These are phyloP conservation scores for Papilio elwesi DNA, from an alignment of 2,888 invertebrate species.

Conservation along the genomic window DNA sequence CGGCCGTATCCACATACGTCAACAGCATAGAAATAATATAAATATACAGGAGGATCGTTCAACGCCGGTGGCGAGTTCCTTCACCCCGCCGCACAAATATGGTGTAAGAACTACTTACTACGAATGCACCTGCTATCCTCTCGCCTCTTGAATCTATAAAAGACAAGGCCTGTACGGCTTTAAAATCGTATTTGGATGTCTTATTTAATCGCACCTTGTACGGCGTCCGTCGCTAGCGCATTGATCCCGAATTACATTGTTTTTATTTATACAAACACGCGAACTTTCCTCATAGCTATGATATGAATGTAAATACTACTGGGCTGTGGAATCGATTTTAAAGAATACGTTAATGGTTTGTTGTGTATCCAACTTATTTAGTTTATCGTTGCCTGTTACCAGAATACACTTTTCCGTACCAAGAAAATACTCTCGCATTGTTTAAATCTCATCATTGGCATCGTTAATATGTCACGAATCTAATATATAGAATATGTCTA, in stretches of 20 bases:
- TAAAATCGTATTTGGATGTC: slow-evolving; percentile 40
- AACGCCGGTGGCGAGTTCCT: slow-evolving; percentile 33
- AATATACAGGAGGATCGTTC: slow-evolving; percentile 17
- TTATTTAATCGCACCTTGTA: slow-evolving; percentile 38
- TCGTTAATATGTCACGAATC: too few relatives aligned
- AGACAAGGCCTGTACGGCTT: slow-evolving; percentile 33
- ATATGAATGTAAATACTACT: background rate
- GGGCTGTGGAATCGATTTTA: background rate
- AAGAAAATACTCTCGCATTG: too few relatives aligned
- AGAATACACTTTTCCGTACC: too few relatives aligned
- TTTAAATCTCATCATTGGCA: too few relatives aligned
- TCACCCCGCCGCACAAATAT: slow-evolving; percentile 36
- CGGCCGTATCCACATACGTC: slow-evolving; percentile 12
- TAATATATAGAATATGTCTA: too few relatives aligned
- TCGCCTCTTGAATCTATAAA: slow-evolving; percentile 36
- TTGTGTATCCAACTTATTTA: too few relatives aligned
- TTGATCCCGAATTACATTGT: slow-evolving; percentile 38
- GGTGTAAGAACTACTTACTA: slow-evolving; percentile 30
- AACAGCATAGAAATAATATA: slow-evolving; percentile 12
- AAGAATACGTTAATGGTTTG: too few relatives aligned
- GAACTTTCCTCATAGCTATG: background rate
- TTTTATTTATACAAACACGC: slow-evolving; percentile 20
- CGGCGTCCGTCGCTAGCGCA: slow-evolving; percentile 23
- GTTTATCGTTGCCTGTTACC: too few relatives aligned
- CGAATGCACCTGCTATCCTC: slow-evolving; percentile 38